Conservation (phyloP, 2,797 vertebrate species). For the Malurus splendens region DNA sequence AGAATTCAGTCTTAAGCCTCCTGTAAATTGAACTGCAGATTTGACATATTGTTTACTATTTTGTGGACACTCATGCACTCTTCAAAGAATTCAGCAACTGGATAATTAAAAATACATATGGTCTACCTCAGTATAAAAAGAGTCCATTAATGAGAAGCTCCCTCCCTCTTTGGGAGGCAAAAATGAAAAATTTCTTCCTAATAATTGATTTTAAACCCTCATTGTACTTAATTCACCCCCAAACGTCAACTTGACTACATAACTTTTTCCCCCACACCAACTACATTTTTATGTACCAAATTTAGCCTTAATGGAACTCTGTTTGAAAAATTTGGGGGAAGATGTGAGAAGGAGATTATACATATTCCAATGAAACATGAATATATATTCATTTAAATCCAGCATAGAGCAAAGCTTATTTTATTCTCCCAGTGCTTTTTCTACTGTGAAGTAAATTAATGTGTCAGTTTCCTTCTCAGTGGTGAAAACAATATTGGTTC, state of each 20-base stretch:
- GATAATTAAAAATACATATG: neutral
- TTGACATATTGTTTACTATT: neutral
- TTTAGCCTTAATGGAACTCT: neutral
- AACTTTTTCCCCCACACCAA: neutral
- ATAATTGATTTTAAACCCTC: neutral
- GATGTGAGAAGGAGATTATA: neutral
- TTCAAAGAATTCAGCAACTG: neutral
- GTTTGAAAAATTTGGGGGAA: neutral
- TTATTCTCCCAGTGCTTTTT: neutral
- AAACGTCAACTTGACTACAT: neutral
- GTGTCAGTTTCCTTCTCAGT: neutral
- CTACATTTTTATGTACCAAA: neutral
- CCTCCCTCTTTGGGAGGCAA: neutral
- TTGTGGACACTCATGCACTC: neutral
- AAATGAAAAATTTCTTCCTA: neutral
- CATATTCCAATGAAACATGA: neutral
- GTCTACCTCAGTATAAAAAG: neutral
- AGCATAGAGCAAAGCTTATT: neutral
- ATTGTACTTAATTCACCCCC: rapidly evolving
- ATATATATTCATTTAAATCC: neutral
- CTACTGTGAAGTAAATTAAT: neutral
- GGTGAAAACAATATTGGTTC: neutral
- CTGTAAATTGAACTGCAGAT: neutral
- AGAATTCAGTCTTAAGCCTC: neutral
- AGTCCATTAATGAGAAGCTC: neutral